phyloP scores from a whole-genome alignment of 2,113 vertebrate genomes.

The Pachycephala philippinensis region DNA sequence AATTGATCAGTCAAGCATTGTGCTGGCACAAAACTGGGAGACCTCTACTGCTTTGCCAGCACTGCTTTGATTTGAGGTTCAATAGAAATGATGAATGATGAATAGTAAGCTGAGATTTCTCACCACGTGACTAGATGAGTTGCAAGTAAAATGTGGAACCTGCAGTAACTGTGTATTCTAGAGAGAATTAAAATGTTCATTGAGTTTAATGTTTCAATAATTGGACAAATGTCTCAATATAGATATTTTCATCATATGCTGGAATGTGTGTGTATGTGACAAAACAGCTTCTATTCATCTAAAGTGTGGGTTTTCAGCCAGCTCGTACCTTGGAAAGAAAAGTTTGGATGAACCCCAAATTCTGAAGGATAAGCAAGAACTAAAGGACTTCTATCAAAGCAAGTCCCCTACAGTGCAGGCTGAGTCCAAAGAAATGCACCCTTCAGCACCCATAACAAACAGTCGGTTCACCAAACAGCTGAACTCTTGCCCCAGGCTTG shows the following conservation, averaged over 20 bases:
- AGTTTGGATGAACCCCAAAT: not conserved
- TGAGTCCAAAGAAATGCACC: not conserved
- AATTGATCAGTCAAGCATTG: slow-evolving; percentile 42
- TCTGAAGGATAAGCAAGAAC: not conserved
- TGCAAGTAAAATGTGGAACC: not conserved
- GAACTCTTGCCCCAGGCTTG: not conserved
- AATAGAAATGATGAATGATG: slow-evolving; percentile 6
- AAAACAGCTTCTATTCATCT: not conserved
- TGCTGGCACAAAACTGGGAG: not conserved
- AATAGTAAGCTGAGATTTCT: slow-evolving; percentile 11
- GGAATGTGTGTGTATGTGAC: not conserved
- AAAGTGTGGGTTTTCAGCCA: not conserved
- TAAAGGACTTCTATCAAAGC: not conserved
- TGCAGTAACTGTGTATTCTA: not conserved
- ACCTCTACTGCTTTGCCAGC: slow-evolving; percentile 4
- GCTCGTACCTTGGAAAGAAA: not conserved
- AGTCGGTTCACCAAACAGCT: not conserved
- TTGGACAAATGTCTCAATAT: not conserved
- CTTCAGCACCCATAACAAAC: not conserved
- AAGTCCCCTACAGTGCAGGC: not conserved
- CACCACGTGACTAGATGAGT: not conserved
- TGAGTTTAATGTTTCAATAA: not conserved
- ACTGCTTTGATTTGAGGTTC: slow-evolving; percentile 11
- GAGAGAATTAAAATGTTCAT: not conserved
- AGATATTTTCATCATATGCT: not conserved